phyloP scores from a whole-genome alignment of 2,797 vertebrate species.

The Potorous gilbertii region DNA sequence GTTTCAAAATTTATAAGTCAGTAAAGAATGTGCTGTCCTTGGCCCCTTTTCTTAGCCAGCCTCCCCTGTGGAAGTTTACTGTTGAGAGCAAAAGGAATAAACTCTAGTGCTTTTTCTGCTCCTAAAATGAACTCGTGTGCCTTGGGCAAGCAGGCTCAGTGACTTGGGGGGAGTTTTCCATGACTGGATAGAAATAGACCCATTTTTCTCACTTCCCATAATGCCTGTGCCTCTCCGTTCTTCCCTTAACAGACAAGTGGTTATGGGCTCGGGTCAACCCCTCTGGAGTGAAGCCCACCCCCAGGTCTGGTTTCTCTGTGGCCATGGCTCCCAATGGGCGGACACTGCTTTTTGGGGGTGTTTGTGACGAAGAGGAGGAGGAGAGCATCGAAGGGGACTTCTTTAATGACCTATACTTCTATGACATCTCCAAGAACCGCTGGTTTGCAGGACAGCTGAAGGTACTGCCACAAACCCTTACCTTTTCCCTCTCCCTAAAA shows the following conservation, averaged over 20 bases:
- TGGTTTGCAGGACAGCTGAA: conserved; percentile 92
- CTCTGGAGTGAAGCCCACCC: conserved; percentile 90
- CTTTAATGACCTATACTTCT: conserved; percentile 93
- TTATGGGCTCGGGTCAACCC: conserved; percentile 91
- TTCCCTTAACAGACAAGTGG: conserved; percentile 89
- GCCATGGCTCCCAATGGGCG: conserved; percentile 87
- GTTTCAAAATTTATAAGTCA: not conserved
- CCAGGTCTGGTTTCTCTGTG: conserved; percentile 92
- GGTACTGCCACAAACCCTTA: conserved; percentile 79
- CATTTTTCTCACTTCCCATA: not conserved
- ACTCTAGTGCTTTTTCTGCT: not conserved
- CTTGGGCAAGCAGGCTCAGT: not conserved
- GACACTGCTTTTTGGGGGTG: conserved; percentile 93
- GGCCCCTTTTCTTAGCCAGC: not conserved
- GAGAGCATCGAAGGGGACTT: conserved; percentile 95
- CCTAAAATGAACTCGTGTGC: not conserved
- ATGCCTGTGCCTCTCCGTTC: accelerated
- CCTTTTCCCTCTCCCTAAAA: not conserved
- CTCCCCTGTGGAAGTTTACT: not conserved
- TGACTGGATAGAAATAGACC: not conserved
- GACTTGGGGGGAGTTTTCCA: not conserved
- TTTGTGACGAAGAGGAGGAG: conserved; percentile 96
- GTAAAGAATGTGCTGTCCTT: not conserved
- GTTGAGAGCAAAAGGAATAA: not conserved
- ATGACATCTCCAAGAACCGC: conserved; percentile 90